Evolutionary conservation across 2,113 vertebrate genomes (phyloP), one percentile per base, ranked within the genome.

Genomic region (Todiramphus saurophagus): DNA sequence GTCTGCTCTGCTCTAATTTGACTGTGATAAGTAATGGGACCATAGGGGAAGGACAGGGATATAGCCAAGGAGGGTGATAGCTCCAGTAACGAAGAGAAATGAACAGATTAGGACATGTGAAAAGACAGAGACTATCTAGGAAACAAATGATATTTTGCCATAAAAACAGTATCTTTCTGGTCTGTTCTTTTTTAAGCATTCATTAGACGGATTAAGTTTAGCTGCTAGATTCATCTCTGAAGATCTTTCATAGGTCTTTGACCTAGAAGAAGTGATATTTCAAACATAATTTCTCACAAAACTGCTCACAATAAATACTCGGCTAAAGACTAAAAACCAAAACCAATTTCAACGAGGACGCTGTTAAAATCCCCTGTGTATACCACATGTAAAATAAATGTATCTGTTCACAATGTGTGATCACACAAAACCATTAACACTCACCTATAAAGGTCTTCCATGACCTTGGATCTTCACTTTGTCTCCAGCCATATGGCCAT

Each of bases 381-480:
- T 37, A 79, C 11, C 21, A 8, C 2, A 10, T 7, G 12, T 17
- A 23, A 9, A 83, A 64, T 30, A 62, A 82, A 59, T 19, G 74
- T 5, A 39, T 53, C 64, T 72, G 37, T 53, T 76, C 46, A 62
- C 51, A 35, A 13, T 1, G 5, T 43, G 5, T 87, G 43, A 73
- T 51, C 68, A 83, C 41, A n/a, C 9, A 16, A 24, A 69, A 64
- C 93, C 33, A 62, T 66, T 35, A 58, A 89, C 80, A 92, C 98
- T 86, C 97, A 99, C 99, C 99, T 93, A 99, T 99, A 84, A 99
- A 99, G 3, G 99, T 99, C 97, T 99, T 99, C 99, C 99, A 99
- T 48, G 99, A 99, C 39, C 99, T 98, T 37, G 99, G 99, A 89
- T 99, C 99, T 97, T 99, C 99, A 35, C 99, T 99, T 98, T 99